Conservation (phyloP, 1,140 invertebrate genomes). For the Yoshiicerus persimilis region DNA sequence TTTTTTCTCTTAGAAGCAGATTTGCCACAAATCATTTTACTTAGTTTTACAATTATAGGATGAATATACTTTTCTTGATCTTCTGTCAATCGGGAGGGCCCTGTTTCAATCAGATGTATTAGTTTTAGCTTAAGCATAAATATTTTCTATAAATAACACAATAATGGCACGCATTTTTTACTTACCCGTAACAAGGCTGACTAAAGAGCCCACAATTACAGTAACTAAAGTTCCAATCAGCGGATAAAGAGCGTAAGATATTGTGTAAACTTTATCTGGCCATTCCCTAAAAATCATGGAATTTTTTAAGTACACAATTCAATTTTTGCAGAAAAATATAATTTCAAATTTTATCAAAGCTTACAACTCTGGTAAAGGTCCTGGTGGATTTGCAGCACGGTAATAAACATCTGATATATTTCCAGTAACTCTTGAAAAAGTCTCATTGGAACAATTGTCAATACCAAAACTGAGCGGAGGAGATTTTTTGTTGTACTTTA, state of each 20-base stretch:
- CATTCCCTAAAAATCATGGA: constrained; percentile 24
- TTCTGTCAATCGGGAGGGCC: constrained; percentile 11
- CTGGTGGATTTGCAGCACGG: not conserved
- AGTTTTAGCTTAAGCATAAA: not conserved
- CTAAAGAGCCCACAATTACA: constrained; percentile 37
- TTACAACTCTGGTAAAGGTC: not conserved
- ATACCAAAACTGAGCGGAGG: constrained; percentile 34
- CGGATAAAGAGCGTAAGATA: constrained; percentile 46
- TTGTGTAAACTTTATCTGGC: constrained; percentile 46
- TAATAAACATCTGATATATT: not conserved
- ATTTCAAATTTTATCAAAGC: not conserved
- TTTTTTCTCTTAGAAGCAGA: not conserved
- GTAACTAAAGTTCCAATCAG: constrained; percentile 34
- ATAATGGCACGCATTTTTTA: not conserved
- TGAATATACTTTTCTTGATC: constrained; percentile 40
- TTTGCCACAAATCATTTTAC: not conserved
- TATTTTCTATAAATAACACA: not conserved
- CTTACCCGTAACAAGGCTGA: constrained; percentile 45
- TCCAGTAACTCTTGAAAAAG: not conserved
- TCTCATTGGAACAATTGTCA: constrained; percentile 32
- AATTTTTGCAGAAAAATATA: not conserved
- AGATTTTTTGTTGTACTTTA: not conserved
- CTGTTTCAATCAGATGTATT: not conserved
- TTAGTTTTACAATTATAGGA: constrained; percentile 31
- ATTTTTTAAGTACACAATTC: not conserved